These are phyloP conservation scores for Gryon sp. DNA, from an alignment of 1,140 invertebrate genomes.

Conservation along the genomic window DNA sequence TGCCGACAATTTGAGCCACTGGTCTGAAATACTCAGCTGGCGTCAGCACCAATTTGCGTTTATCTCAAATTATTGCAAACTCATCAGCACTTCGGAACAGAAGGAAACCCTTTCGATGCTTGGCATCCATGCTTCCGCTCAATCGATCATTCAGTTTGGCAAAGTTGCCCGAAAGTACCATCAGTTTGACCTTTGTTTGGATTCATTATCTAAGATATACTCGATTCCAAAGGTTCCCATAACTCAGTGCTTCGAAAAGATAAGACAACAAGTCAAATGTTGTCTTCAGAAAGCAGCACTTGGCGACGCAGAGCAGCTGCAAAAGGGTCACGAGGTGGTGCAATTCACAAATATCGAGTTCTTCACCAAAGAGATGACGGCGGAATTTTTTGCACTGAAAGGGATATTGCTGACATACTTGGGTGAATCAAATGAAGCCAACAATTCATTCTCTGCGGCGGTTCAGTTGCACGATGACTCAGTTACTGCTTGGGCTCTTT, in stretches of 20 bases:
- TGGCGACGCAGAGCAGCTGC: conserved; percentile 91
- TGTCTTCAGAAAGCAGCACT: conserved; percentile 94
- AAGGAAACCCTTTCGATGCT: conserved; percentile 90
- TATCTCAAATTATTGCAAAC: conserved; percentile 91
- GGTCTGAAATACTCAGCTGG: conserved; percentile 99
- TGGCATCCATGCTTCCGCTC: conserved; percentile 93
- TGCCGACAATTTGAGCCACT: conserved; percentile 96
- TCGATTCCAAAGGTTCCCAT: conserved; percentile 97
- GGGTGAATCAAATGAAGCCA: conserved; percentile 94
- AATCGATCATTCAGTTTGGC: conserved; percentile 97
- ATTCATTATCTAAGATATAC: conserved; percentile 95
- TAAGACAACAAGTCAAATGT: conserved; percentile 96
- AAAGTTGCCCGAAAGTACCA: conserved; percentile 98
- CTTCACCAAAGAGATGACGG: conserved; percentile 97
- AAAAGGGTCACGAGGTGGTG: conserved; percentile 96
- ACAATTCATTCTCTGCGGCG: conserved; percentile 96
- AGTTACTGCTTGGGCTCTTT: conserved; percentile 97
- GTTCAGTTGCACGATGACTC: conserved; percentile 95
- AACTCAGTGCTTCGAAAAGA: conserved; percentile 97
- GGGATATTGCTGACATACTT: conserved; percentile 93
- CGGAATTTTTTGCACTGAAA: conserved; percentile 97
- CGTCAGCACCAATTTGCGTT: conserved; percentile 98
- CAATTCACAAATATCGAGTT: conserved; percentile 97
- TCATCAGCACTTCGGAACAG: conserved; percentile 77
- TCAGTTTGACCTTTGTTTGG: conserved; percentile 92